Conservation (phyloP, 2,113 vertebrate genomes). For the Cariama cristata region DNA sequence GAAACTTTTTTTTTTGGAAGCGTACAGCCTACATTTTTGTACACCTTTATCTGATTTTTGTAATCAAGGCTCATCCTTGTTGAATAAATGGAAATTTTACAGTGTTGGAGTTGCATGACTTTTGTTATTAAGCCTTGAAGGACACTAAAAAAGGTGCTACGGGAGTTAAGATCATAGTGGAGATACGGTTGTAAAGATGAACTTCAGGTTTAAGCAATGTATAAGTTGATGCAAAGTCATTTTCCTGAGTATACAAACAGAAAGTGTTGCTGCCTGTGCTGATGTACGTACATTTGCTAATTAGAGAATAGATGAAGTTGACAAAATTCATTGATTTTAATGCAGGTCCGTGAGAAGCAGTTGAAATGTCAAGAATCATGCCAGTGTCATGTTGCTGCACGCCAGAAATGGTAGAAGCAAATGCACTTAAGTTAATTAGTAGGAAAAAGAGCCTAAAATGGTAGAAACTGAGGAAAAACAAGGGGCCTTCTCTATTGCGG, state of each 20-base stretch:
- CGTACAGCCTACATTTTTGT: background rate
- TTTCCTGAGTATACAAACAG: background rate
- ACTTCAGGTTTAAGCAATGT: background rate
- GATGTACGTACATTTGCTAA: background rate
- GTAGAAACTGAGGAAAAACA: conserved; percentile 5
- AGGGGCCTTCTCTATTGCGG: background rate
- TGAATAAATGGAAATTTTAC: background rate
- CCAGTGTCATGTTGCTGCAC: conserved; percentile 41
- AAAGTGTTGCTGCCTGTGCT: background rate
- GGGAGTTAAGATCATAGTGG: background rate
- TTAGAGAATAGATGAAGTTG: conserved; percentile 8
- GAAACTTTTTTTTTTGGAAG: background rate
- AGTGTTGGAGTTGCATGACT: background rate
- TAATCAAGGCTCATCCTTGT: background rate
- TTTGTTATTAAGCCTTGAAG: background rate
- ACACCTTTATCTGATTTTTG: background rate
- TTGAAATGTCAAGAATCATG: conserved; percentile 43
- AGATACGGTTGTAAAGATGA: background rate
- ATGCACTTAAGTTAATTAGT: conserved; percentile 59
- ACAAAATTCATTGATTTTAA: conserved; percentile 33
- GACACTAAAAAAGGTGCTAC: background rate
- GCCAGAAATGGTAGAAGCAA: conserved; percentile 38
- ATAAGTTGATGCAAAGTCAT: conserved; percentile 16
- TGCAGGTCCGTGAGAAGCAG: conserved; percentile 11
- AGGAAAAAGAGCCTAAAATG: conserved; percentile 13